Percentiles rank a stretch among this genome's conserved stretches.
Evolutionary conservation across 2,113 vertebrate genomes (phyloP).

Genomic region (Budorcas taxicolor): DNA sequence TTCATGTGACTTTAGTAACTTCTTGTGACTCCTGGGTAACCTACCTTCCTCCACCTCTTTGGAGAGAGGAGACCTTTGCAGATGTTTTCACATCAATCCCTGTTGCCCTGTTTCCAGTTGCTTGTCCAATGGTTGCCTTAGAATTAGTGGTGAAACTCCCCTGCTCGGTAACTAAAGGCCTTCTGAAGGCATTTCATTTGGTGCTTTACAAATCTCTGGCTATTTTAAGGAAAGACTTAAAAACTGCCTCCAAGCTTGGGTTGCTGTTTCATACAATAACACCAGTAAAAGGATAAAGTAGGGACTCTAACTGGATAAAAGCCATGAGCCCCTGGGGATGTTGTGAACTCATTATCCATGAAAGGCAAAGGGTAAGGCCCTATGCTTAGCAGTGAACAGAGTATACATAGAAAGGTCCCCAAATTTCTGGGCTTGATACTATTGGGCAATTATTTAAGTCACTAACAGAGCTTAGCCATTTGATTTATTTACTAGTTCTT

Average conservation of each 20-base stretch:
- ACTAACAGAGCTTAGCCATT: neutral
- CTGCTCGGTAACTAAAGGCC: neutral
- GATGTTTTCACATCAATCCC: neutral
- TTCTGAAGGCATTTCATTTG: neutral
- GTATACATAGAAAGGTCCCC: neutral
- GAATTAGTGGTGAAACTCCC: neutral
- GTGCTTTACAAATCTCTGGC: neutral
- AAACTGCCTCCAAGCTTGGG: neutral
- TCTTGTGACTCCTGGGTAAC: neutral
- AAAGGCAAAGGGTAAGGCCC: neutral
- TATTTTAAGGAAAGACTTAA: constrained; percentile 19
- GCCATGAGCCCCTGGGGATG: neutral
- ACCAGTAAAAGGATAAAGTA: neutral
- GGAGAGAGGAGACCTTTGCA: neutral
- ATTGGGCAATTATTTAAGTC: neutral
- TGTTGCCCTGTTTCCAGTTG: neutral
- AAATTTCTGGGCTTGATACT: neutral
- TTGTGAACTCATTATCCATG: neutral
- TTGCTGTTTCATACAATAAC: neutral
- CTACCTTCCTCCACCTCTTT: neutral
- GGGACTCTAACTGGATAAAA: neutral
- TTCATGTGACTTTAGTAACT: neutral
- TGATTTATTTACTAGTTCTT: neutral
- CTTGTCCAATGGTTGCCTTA: neutral
- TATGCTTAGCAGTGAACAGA: neutral